Percentiles rank a stretch among this genome's conserved stretches.
Conservation (phyloP, 2,113 vertebrate genomes). For the Nyctibius bracteatus region DNA sequence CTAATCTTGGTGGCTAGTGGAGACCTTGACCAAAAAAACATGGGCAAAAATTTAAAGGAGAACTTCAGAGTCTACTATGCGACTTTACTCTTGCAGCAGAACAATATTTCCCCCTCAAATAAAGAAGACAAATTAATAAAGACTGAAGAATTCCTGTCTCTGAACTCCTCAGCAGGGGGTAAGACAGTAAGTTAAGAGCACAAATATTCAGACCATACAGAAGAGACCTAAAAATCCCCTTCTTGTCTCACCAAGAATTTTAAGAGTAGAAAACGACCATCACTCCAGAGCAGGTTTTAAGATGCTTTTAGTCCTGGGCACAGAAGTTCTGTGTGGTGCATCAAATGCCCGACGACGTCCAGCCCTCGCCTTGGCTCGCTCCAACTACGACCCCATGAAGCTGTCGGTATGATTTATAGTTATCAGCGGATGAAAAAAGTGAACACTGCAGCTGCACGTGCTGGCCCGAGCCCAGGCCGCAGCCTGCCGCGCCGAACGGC, state of each 20-base stretch:
- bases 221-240: background rate
- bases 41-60: background rate
- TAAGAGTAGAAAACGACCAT: background rate
- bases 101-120: background rate
- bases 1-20: background rate
- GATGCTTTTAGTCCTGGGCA: background rate
- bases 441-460: background rate
- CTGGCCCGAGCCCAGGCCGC: background rate
- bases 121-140: background rate
- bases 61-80: background rate
- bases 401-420: fast-evolving
- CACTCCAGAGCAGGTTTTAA: background rate
- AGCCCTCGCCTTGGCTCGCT: background rate
- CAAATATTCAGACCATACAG: background rate
- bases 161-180: no score
- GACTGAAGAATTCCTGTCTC: background rate
- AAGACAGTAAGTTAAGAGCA: background rate
- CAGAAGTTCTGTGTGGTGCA: background rate
- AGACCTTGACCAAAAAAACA: background rate
- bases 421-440: fast-evolving
- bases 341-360: fast-evolving
- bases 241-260: background rate
- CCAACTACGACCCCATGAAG: background rate
- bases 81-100: background rate
- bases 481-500: fast-evolving